Conservation (phyloP, 2,113 vertebrate genomes). For the Heteronetta atricapilla region DNA sequence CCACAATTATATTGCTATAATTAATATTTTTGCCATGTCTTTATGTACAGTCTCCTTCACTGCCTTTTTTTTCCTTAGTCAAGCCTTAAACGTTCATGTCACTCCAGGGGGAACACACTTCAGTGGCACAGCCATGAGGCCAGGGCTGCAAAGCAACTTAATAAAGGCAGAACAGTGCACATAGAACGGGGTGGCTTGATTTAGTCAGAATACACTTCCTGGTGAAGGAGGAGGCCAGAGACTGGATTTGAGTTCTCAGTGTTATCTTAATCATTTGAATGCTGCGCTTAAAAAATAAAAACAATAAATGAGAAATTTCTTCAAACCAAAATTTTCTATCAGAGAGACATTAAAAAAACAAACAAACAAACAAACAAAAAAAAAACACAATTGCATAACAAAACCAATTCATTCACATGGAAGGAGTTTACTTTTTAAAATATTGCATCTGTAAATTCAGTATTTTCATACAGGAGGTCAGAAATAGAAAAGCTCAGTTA, state of each 20-base stretch:
- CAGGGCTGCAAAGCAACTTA: slow-evolving; percentile 91
- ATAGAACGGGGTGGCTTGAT: slow-evolving; percentile 83
- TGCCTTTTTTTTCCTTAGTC: slow-evolving; percentile 78
- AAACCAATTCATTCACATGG: slow-evolving; percentile 9
- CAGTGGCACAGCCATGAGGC: slow-evolving; percentile 85
- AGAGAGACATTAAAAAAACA: slow-evolving; percentile 63
- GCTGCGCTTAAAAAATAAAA: not conserved
- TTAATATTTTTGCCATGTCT: slow-evolving; percentile 86
- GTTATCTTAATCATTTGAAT: slow-evolving; percentile 59
- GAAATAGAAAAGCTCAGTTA: slow-evolving; percentile 24
- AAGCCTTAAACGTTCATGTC: slow-evolving; percentile 81
- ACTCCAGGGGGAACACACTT: slow-evolving; percentile 88
- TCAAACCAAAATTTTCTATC: slow-evolving; percentile 60
- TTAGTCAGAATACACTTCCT: slow-evolving; percentile 82
- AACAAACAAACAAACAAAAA: not conserved
- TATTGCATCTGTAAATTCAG: slow-evolving; percentile 23
- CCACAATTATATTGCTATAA: slow-evolving; percentile 90
- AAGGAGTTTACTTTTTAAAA: slow-evolving; percentile 33
- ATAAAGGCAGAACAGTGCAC: slow-evolving; percentile 86
- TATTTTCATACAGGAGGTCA: slow-evolving; percentile 27
- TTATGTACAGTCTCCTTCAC: slow-evolving; percentile 91
- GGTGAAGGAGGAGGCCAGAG: slow-evolving; percentile 84
- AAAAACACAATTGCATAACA: slow-evolving; percentile 35
- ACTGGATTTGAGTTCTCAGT: slow-evolving; percentile 87
- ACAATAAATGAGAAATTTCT: not conserved